These are phyloP conservation scores for Imbricaverruca yamaguchii DNA, from an alignment of 2,888 invertebrate species.

Conservation along the genomic window DNA sequence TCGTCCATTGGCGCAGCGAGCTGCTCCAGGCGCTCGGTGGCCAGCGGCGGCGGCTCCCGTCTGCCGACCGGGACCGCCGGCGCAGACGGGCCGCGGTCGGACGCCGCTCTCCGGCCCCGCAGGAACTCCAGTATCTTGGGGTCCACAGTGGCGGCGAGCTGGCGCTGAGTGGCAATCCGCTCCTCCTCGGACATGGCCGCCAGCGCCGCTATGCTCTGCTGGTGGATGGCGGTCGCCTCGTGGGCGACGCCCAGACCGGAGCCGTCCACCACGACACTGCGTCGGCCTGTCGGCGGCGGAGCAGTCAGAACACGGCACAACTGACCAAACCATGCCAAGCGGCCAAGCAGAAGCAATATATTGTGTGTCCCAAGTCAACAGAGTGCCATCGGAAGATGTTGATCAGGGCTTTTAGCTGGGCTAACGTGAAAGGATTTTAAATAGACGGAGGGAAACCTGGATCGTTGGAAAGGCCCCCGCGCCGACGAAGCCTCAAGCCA, in stretches of 20 bases:
- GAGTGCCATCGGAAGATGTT: no score
- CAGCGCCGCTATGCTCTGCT: constrained; percentile 61
- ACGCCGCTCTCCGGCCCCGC: constrained; percentile 23
- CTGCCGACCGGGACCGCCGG: constrained; percentile 31
- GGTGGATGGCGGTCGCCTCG: constrained; percentile 50
- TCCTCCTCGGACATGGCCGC: constrained; percentile 62
- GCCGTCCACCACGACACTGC: neutral
- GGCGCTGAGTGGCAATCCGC: constrained; percentile 63
- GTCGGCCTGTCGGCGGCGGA: neutral
- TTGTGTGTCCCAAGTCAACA: no score
- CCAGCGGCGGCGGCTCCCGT: constrained; percentile 37
- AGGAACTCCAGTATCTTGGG: constrained; percentile 61
- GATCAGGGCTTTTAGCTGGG: no score
- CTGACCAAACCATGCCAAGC: no score
- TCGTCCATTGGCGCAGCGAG: neutral
- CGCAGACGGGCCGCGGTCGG: constrained; percentile 17
- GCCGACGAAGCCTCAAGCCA: no score
- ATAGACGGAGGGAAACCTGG: no score
- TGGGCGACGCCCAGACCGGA: neutral
- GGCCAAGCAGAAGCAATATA: no score
- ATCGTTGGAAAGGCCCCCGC: no score
- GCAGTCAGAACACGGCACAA: no score
- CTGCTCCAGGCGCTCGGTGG: constrained; percentile 35
- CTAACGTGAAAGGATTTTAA: no score
- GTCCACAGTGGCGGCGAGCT: constrained; percentile 56